Percentiles rank a stretch among this genome's conserved stretches.
Evolutionary conservation across 2,797 vertebrate genomes (phyloP).

Genomic region (Siniperca undulata): DNA sequence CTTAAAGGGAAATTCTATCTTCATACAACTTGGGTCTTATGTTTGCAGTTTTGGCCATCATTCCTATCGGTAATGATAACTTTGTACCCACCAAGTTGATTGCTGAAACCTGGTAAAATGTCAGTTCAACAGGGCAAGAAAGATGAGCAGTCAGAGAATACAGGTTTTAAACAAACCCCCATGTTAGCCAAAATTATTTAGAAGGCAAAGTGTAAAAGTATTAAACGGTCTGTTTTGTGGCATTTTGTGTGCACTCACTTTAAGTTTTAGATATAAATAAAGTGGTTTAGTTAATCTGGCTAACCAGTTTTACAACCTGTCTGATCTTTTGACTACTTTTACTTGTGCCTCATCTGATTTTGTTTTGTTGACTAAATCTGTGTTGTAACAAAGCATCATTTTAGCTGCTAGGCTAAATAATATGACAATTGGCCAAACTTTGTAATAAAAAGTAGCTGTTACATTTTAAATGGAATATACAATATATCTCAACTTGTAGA

Average conservation of each 20-base stretch:
- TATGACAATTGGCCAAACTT: not conserved
- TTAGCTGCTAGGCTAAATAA: not conserved
- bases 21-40: not conserved
- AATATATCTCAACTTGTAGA: not conserved
- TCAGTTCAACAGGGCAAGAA: not conserved
- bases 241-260: no score
- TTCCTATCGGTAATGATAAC: not conserved
- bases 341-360: not conserved
- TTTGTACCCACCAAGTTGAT: not conserved
- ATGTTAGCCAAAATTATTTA: not conserved
- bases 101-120: not conserved
- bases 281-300: not conserved
- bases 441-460: not conserved
- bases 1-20: not conserved
- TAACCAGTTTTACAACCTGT: not conserved
- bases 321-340: not conserved
- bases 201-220: no score
- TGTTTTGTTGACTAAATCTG: not conserved
- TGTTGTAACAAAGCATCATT: not conserved
- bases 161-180: not conserved
- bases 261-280: not conserved
- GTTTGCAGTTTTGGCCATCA: not conserved
- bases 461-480: not conserved
- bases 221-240: no score
- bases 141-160: not conserved